Conservation (phyloP, 2,888 invertebrate species). For the Liodrosophila aerea region DNA sequence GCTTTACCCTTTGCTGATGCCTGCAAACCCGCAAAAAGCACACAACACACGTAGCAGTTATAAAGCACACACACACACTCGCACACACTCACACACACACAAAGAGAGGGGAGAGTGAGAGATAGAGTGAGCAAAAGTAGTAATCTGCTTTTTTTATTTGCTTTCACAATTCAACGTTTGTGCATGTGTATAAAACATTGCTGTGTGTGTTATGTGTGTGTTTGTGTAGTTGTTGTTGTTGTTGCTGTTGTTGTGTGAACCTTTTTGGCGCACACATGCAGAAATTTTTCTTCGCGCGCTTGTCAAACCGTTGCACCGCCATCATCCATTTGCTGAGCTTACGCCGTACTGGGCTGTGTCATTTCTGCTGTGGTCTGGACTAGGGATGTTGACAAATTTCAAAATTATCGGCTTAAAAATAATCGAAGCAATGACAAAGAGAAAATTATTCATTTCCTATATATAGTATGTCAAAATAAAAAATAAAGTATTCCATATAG, state of each 20-base stretch:
- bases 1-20: constrained; percentile 55
- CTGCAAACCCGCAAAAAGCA: constrained; percentile 67
- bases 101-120: not conserved
- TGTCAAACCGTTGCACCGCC: constrained; percentile 74
- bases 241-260: constrained; percentile 11
- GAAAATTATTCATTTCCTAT: too few species aligned
- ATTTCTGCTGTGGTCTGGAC: constrained; percentile 4
- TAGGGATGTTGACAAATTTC: too few species aligned
- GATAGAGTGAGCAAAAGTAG: constrained; percentile 31
- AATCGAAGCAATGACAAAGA: too few species aligned
- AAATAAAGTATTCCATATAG: too few species aligned
- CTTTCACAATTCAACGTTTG: constrained; percentile 58
- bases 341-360: constrained; percentile 1
- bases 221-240: constrained; percentile 32
- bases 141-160: constrained; percentile 66
- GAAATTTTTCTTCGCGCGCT: constrained; percentile 74
- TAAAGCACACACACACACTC: constrained; percentile 48
- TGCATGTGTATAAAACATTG: constrained; percentile 26
- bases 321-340: constrained; percentile 64
- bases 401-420: too few species aligned
- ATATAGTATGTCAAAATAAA: too few species aligned
- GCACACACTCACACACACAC: constrained; percentile 5
- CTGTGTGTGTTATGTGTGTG: constrained; percentile 38
- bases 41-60: constrained; percentile 63
- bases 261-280: constrained; percentile 62